Evolutionary conservation across 1,140 invertebrate genomes (phyloP).

Genomic region (Drosophila equinoxialis): DNA sequence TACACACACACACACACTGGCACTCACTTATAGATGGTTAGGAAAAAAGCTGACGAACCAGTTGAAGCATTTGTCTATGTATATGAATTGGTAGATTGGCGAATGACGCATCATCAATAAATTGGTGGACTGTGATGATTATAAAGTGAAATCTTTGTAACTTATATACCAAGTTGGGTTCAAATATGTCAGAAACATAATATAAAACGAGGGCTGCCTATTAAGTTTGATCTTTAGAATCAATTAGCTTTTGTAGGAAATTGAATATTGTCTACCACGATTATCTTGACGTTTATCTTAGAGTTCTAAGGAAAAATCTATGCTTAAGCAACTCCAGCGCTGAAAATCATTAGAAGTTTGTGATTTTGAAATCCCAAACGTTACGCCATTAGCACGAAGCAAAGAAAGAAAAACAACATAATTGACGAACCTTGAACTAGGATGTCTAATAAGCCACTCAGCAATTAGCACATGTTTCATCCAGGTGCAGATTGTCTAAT

Average conservation of each 20-base stretch:
- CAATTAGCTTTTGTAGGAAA: too few relatives aligned
- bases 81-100: neutral
- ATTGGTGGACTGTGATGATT: neutral
- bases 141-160: conserved; percentile 8
- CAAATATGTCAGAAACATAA: neutral
- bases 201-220: neutral
- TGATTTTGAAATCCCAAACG: too few relatives aligned
- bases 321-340: too few relatives aligned
- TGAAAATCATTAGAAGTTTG: too few relatives aligned
- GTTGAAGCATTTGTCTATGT: conserved; percentile 1
- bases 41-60: neutral
- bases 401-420: too few relatives aligned
- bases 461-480: neutral
- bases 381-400: too few relatives aligned
- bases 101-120: conserved; percentile 8
- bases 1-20: neutral
- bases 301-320: too few relatives aligned
- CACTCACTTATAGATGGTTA: neutral
- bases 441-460: neutral
- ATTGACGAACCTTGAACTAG: neutral
- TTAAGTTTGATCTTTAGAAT: neutral
- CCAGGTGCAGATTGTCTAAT: neutral
- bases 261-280: too few relatives aligned
- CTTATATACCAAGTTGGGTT: neutral
- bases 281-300: too few relatives aligned